Evolutionary conservation across 2,888 invertebrate genomes (phyloP), one percentile per base, ranked within the genome.

Genomic region (Iphiclides podalirius): DNA sequence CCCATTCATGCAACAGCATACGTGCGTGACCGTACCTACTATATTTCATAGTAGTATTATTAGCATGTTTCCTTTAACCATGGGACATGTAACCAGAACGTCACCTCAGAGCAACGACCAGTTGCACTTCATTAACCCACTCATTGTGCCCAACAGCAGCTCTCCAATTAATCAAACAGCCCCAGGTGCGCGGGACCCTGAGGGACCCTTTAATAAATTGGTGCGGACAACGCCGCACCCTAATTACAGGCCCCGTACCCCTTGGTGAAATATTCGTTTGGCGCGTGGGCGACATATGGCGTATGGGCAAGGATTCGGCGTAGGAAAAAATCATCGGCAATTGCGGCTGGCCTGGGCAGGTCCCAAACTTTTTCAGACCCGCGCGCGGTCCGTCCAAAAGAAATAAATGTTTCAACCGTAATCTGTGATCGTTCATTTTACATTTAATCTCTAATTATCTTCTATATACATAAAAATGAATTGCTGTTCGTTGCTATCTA

Each of bases 201-300:
- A 43, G 31, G 47, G 49, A 28, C 26, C 43, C 38, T 16, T 15
- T 54, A 52, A 58, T 57, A 54, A 57, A 61, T 60, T 54, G 56
- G 49, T 51, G 39, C 33, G 52, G 48, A 45, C 53, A 50, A 43
- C 47, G 38, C 47, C 31, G 44, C 52, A 51, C 54, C 53, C 52
- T 58, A 58, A 61, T 59, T 57, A 53, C 52, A 44, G 54, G 52
- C 50, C 55, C 52, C 58, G 52, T 26, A 28, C 14, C n/a, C n/a
- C n/a, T 11, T 7, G 34, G 40, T 42, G 36, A 41, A 42, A 31
- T 50, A 50, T 40, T 28, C 28, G n/a, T n/a, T n/a, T n/a, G 26
- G 8, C 42, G 20, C 48, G 33, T 23, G 44, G 11, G 50, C 42
- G 31, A 35, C 52, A 53, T 47, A 51, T 47, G 53, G 51, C 14